Evolutionary conservation across 2,888 invertebrate species (phyloP).

Genomic region (Panzeria rudis): DNA sequence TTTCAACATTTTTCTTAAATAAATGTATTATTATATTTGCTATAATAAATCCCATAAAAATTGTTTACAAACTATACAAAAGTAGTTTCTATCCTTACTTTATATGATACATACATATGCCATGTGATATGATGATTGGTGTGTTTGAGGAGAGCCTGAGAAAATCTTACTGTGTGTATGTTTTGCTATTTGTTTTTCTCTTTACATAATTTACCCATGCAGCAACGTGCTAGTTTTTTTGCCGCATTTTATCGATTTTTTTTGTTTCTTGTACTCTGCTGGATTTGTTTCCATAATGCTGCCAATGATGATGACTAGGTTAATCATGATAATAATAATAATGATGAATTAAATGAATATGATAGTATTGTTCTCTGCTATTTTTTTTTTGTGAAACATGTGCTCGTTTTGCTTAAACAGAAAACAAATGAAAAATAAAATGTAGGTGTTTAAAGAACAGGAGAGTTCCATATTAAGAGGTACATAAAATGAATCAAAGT

Average conservation of each 20-base stretch:
- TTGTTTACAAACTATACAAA: conserved; percentile 52
- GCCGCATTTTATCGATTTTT: conserved; percentile 71
- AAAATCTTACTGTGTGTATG: not conserved
- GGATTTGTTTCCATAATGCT: conserved; percentile 36
- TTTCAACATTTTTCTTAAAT: not conserved
- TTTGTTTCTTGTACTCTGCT: conserved; percentile 21
- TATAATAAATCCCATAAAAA: conserved; percentile 44
- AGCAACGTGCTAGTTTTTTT: conserved; percentile 58
- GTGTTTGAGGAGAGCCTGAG: not conserved
- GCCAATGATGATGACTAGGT: conserved; percentile 39
- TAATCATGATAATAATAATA: conserved; percentile 20
- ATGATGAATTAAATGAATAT: conserved; percentile 13
- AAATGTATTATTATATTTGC: conserved; percentile 25
- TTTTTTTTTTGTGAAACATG: conserved; percentile 6
- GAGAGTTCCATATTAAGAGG: no score
- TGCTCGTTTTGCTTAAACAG: conserved; percentile 16
- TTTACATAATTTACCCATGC: conserved; percentile 42
- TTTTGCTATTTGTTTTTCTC: conserved; percentile 17
- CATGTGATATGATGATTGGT: conserved; percentile 55
- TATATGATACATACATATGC: conserved; percentile 38
- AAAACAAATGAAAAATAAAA: not conserved
- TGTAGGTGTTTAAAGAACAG: not conserved
- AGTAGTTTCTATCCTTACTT: conserved; percentile 46
- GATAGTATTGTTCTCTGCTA: conserved; percentile 45
- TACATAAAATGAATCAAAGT: no score